These are phyloP conservation scores for Orthosia gothica DNA, from an alignment of 2,888 invertebrate genomes.

Conservation along the genomic window DNA sequence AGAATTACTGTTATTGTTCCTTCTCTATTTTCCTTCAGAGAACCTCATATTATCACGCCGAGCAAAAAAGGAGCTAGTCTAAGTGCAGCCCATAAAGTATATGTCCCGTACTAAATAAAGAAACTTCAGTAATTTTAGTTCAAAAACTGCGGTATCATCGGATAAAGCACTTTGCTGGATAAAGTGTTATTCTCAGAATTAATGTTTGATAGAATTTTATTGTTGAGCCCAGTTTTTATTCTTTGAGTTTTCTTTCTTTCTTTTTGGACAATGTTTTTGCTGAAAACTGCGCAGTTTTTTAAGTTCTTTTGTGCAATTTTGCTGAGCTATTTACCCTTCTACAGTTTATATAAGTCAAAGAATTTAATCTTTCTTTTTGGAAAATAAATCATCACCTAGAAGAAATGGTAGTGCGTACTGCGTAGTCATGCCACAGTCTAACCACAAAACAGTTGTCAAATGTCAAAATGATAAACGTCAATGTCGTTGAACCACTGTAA, in stretches of 20 bases:
- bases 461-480: neutral
- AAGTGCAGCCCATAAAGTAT: slow-evolving; percentile 60
- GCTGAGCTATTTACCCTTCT: neutral
- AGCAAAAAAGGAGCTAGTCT: slow-evolving; percentile 33
- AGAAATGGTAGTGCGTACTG: neutral
- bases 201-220: slow-evolving; percentile 52
- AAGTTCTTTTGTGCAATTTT: neutral
- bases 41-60: slow-evolving; percentile 50
- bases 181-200: slow-evolving; percentile 48
- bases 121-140: slow-evolving; percentile 64
- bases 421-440: slow-evolving; percentile 5
- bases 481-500: slow-evolving; percentile 1
- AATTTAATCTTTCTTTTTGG: neutral
- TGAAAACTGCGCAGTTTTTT: neutral
- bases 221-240: slow-evolving; percentile 32
- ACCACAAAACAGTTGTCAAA: slow-evolving; percentile 2
- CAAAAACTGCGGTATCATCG: slow-evolving; percentile 62
- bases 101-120: slow-evolving; percentile 52
- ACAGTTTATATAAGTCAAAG: neutral
- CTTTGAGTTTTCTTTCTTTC: slow-evolving; percentile 12
- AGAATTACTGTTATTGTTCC: slow-evolving; percentile 25
- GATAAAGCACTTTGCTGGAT: slow-evolving; percentile 53
- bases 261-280: slow-evolving; percentile 25
- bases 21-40: slow-evolving; percentile 36
- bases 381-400: neutral